Evolutionary conservation across 2,888 invertebrate species (phyloP).

Genomic region (Lithophane ornitopus): DNA sequence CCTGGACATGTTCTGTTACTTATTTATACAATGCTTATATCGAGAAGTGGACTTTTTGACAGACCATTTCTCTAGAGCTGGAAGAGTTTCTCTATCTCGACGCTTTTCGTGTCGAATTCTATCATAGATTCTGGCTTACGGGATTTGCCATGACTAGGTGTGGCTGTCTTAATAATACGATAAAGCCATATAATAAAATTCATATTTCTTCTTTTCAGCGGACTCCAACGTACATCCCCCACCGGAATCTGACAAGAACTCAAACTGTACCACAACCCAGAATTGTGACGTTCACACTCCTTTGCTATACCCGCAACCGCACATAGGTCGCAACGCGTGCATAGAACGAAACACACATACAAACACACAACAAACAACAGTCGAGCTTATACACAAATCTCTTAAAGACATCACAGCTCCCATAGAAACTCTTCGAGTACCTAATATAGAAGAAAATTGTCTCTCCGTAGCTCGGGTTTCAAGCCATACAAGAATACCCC

Average conservation of each 20-base stretch:
- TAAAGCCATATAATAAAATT: not conserved
- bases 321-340: constrained; percentile 96
- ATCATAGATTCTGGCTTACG: no score
- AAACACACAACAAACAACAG: constrained; percentile 90
- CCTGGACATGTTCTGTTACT: no score
- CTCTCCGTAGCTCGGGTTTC: constrained; percentile 81
- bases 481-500: constrained; percentile 67
- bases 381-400: constrained; percentile 91
- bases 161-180: no score
- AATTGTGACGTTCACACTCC: constrained; percentile 86
- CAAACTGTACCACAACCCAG: constrained; percentile 76
- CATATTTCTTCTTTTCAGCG: constrained; percentile 56
- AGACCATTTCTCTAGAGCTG: no score
- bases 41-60: no score
- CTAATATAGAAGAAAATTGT: constrained; percentile 78
- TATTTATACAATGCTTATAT: no score
- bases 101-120: no score
- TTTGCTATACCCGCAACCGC: constrained; percentile 92
- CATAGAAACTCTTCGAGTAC: constrained; percentile 66
- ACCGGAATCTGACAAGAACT: constrained; percentile 82
- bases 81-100: no score
- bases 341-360: constrained; percentile 92
- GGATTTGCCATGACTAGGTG: no score
- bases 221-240: constrained; percentile 62
- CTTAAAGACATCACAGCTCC: constrained; percentile 88